These are phyloP conservation scores for Hephaestus fuliginosus DNA, from an alignment of 2,797 vertebrate species.

Conservation along the genomic window DNA sequence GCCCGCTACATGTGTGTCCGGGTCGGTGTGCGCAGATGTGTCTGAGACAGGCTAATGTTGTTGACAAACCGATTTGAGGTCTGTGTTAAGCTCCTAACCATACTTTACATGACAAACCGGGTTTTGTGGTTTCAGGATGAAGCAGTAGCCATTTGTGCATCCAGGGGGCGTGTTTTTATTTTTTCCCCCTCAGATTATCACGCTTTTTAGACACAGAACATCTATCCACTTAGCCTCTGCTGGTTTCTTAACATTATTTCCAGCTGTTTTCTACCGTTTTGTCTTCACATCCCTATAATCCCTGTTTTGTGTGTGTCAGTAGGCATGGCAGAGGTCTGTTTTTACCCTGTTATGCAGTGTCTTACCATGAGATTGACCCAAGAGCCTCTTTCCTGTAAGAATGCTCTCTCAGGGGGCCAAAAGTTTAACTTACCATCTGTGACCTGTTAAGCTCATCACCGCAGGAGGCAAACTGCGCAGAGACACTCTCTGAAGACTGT, in stretches of 20 bases:
- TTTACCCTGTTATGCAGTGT: slow-evolving; percentile 52
- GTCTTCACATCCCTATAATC: slow-evolving; percentile 36
- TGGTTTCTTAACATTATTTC: slow-evolving; percentile 41
- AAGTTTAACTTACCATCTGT: slow-evolving; percentile 76
- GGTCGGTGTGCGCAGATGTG: slow-evolving; percentile 37
- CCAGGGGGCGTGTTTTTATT: background rate
- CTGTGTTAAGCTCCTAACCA: slow-evolving; percentile 30
- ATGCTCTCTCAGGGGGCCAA: slow-evolving; percentile 61
- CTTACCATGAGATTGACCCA: slow-evolving; percentile 62
- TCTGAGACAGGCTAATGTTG: slow-evolving; percentile 45
- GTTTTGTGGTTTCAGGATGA: slow-evolving; percentile 26
- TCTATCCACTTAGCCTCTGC: slow-evolving; percentile 30
- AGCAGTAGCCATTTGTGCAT: slow-evolving; percentile 47
- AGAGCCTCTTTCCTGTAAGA: slow-evolving; percentile 67
- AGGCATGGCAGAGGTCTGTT: slow-evolving; percentile 50
- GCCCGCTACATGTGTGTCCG: slow-evolving; percentile 32
- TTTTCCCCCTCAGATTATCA: slow-evolving; percentile 5
- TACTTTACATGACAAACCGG: slow-evolving; percentile 33
- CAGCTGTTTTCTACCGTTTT: slow-evolving; percentile 52
- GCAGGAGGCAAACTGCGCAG: slow-evolving; percentile 53
- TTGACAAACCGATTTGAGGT: slow-evolving; percentile 53
- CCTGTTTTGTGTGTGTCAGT: slow-evolving; percentile 38
- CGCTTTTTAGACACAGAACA: slow-evolving; percentile 33
- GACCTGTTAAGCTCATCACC: slow-evolving; percentile 82
- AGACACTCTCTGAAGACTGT: slow-evolving; percentile 37